Base-by-base conservation (phyloP, 2,888 invertebrate genomes). In the Xestoiulus laeticollis region DNA sequence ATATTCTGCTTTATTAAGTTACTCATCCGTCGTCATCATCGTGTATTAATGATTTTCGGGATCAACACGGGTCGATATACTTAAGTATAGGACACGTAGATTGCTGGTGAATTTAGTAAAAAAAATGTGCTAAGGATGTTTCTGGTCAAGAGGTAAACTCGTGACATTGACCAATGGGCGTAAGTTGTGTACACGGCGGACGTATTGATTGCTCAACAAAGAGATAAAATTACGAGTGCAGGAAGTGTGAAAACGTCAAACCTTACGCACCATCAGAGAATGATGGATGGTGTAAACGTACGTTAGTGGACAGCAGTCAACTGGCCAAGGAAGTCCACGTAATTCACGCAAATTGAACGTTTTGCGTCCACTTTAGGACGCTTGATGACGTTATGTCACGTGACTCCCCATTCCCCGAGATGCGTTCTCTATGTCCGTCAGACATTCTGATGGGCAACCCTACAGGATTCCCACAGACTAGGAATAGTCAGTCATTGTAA, bases 271-370 rank as follows among this genome's bases (percentile, higher is more conserved):
- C 38, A 38, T 38, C 5, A 4, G 26, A 22, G 26, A 68, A 68
- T 68, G 68, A 68, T 68, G 68, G 68, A 68, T 68, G 68, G 22
- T 22, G 8, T 3, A 4, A 68, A 5, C 68, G 68, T 26, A 26
- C 68, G 68, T 53, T n/a, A 5, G 53, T 2, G n/a, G 53, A 53
- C 53, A 53, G 53, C n/a, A n/a, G 53, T 53, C 53, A 53, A 19
- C 19, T 5, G 16, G 53, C 68, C 3, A 26, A 68, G 68, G 68
- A 68, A 68, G n/a, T 10, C 68, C 26, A 26, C 68, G 59, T 68
- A 68, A 68, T 68, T 68, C 68, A 68, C 68, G n/a, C 68, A 68
- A 68, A 68, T 68, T 68, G 68, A 68, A 68, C 68, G 68, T 12
- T 68, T 68, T 68, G 22, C 26, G 68, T 26, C 68, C 68, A 26